Conservation (phyloP, 2,797 vertebrate genomes). For the Limosa lapponica region DNA sequence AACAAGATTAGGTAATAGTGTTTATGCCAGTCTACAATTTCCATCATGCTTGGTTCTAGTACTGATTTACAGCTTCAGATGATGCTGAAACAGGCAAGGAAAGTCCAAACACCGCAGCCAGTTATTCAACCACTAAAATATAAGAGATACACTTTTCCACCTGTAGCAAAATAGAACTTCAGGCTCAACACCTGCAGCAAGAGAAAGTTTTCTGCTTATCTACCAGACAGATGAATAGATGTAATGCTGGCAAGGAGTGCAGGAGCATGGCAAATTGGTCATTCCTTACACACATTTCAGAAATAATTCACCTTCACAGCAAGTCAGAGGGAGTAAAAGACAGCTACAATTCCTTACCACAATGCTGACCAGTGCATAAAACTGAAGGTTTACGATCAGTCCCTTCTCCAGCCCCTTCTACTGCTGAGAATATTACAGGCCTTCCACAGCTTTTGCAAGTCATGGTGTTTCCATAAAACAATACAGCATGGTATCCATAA, state of each 20-base stretch:
- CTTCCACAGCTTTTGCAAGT: not conserved
- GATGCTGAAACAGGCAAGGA: not conserved
- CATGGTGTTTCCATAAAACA: not conserved
- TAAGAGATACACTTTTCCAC: not conserved
- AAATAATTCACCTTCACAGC: not conserved
- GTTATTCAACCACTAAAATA: not conserved
- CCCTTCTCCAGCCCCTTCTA: not conserved
- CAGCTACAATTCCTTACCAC: not conserved
- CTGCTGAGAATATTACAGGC: not conserved
- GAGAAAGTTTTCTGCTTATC: not conserved
- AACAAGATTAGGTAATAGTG: not conserved
- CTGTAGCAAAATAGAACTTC: not conserved
- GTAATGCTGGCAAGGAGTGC: not conserved
- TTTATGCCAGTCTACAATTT: not conserved
- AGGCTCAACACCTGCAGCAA: not conserved
- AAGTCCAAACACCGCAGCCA: not conserved
- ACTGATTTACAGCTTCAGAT: not conserved
- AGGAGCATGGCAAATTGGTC: not conserved
- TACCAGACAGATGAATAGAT: not conserved
- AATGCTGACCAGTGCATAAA: not conserved
- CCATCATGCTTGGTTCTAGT: not conserved
- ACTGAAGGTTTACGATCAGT: not conserved
- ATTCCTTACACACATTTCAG: not conserved
- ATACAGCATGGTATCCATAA: not conserved
- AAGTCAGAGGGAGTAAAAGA: not conserved